phyloP scores from a whole-genome alignment of 2,888 invertebrate species.

The Automeris io region DNA sequence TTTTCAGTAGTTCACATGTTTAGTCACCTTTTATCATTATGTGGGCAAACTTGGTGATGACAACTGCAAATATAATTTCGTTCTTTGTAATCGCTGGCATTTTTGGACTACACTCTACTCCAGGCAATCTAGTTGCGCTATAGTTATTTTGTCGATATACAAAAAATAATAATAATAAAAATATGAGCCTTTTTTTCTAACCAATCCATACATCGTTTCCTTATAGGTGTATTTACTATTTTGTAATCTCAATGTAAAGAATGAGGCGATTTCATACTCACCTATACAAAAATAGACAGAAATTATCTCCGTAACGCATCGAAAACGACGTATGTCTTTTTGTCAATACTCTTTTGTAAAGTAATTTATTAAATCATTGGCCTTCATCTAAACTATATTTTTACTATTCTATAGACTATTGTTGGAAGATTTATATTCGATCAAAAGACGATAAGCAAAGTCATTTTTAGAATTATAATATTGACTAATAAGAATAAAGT shows the following conservation, averaged over 20 bases:
- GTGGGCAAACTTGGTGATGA: no score
- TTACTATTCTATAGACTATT: constrained; percentile 21
- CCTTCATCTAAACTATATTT: constrained; percentile 50
- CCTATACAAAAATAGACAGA: constrained; percentile 45
- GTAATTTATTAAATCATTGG: constrained; percentile 41
- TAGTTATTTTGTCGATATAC: no score
- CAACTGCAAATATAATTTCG: no score
- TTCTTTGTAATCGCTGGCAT: no score
- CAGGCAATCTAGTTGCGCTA: no score
- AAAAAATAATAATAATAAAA: no score
- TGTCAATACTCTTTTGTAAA: constrained; percentile 42
- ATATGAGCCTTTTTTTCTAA: no score
- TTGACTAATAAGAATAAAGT: constrained; percentile 3
- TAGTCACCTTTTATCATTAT: no score
- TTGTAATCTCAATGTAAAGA: constrained; percentile 35
- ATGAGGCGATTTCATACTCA: constrained; percentile 35
- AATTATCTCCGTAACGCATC: constrained; percentile 42
- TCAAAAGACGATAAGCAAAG: not conserved
- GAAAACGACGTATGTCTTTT: constrained; percentile 32
- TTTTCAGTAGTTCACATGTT: no score
- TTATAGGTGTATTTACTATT: constrained; percentile 16
- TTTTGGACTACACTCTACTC: no score
- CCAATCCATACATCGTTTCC: constrained; percentile 2
- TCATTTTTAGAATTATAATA: no score
- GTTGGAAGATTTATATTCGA: constrained; percentile 1